phyloP scores from a whole-genome alignment of 2,888 invertebrate genomes.

The Apamea crenata region DNA sequence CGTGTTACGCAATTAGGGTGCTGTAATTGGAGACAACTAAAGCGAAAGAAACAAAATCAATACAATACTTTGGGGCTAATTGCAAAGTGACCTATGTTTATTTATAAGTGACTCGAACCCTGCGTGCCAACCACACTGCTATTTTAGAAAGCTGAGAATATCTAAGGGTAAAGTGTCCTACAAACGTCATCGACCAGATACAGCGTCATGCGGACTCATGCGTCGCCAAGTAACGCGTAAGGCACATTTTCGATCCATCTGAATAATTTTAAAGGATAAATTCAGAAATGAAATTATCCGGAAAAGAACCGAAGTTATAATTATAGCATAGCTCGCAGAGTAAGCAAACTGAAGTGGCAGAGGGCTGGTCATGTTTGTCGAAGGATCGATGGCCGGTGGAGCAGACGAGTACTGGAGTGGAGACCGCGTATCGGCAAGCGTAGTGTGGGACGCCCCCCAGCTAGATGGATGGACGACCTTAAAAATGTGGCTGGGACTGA shows the following conservation, averaged over 20 bases:
- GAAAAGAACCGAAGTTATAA: too few species aligned
- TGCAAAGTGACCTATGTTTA: constrained; percentile 34
- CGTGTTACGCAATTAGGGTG: too few species aligned
- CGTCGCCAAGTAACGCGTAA: not conserved
- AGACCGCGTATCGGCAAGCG: too few species aligned
- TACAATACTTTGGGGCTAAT: constrained; percentile 29
- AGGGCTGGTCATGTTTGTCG: too few species aligned
- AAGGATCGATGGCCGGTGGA: too few species aligned
- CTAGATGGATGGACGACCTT: not conserved
- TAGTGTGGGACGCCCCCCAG: not conserved
- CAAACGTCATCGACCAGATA: not conserved
- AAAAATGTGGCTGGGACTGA: not conserved
- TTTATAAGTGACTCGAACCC: constrained; percentile 7
- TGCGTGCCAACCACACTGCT: not conserved
- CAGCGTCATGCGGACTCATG: not conserved
- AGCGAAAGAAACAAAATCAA: constrained; percentile 26
- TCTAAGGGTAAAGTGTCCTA: not conserved
- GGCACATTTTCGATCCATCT: not conserved
- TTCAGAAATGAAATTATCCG: too few species aligned
- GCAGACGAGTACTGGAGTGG: too few species aligned
- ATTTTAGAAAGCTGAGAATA: constrained; percentile 23
- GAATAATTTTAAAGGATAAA: too few species aligned
- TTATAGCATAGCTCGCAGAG: too few species aligned
- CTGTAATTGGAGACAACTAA: not conserved
- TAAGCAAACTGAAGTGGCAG: too few species aligned